phyloP scores from a whole-genome alignment of 2,888 invertebrate species.

The Schrankia costaestrigalis region DNA sequence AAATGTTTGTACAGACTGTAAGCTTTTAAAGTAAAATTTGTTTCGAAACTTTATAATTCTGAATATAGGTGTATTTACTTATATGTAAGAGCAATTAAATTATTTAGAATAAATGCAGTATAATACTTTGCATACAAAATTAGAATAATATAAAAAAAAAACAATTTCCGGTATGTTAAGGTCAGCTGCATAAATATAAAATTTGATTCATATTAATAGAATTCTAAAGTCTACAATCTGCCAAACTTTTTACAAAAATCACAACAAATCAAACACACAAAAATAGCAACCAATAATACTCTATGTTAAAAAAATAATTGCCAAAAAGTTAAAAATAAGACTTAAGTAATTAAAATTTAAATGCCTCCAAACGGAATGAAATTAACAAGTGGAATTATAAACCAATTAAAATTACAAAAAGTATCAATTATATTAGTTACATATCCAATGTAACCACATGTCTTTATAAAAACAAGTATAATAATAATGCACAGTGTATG shows the following conservation, averaged over 20 bases:
- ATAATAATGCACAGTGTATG: slow-evolving; percentile 23
- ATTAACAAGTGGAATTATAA: slow-evolving; percentile 31
- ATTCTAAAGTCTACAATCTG: slow-evolving; percentile 17
- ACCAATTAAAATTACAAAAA: slow-evolving; percentile 26
- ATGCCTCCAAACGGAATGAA: slow-evolving; percentile 60
- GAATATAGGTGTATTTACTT: no score
- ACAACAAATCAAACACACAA: slow-evolving; percentile 19
- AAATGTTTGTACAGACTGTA: slow-evolving; percentile 26
- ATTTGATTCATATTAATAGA: not conserved
- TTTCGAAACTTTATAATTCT: no score
- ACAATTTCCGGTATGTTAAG: no score
- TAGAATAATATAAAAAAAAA: no score
- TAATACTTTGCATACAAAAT: no score
- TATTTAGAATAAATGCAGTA: no score
- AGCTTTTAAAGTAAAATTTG: no score
- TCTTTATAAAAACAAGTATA: slow-evolving; percentile 20
- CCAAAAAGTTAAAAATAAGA: slow-evolving; percentile 21
- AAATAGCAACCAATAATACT: slow-evolving; percentile 28
- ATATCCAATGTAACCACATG: slow-evolving; percentile 31
- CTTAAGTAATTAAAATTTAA: slow-evolving; percentile 38
- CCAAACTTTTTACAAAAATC: slow-evolving; percentile 27
- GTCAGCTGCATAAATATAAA: no score
- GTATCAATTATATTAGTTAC: slow-evolving; percentile 18
- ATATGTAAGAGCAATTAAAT: no score
- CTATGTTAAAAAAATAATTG: slow-evolving; percentile 28